phyloP scores from a whole-genome alignment of 2,113 vertebrate species.

The Microcebus tavaratra region DNA sequence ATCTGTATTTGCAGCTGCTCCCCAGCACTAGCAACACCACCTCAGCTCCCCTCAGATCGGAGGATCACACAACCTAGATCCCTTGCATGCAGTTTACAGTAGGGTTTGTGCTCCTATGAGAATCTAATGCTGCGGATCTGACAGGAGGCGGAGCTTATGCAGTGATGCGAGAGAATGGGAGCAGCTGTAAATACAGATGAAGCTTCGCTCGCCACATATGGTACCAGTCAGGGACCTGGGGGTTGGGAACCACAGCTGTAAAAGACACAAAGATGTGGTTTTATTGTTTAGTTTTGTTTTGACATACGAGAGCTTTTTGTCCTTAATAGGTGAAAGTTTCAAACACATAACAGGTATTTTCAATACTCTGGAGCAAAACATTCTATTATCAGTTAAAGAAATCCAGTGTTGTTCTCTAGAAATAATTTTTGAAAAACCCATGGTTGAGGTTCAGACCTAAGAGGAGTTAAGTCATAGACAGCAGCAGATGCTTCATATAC shows the following conservation, averaged over 20 bases:
- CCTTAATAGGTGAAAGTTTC: slow-evolving; percentile 19
- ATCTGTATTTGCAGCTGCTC: no score
- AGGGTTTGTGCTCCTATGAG: no score
- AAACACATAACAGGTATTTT: not conserved
- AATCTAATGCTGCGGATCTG: no score
- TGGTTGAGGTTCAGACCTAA: not conserved
- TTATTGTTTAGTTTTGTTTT: not conserved
- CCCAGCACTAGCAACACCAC: no score
- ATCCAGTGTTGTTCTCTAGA: not conserved
- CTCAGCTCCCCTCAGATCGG: no score
- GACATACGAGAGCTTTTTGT: not conserved
- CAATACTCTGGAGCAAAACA: not conserved
- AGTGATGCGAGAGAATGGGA: no score
- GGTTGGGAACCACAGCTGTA: not conserved
- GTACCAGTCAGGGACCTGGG: no score
- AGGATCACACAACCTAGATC: no score
- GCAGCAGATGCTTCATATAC: not conserved
- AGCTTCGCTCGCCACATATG: no score
- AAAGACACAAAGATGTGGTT: not conserved
- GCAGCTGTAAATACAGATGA: no score
- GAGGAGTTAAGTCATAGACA: not conserved
- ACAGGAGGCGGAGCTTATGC: no score
- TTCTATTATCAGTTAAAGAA: not conserved
- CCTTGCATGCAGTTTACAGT: no score
- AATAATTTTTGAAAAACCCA: not conserved